Evolutionary conservation across 2,888 invertebrate genomes (phyloP), one percentile per base, ranked within the genome.

Genomic region (Invenusta paracnida): DNA sequence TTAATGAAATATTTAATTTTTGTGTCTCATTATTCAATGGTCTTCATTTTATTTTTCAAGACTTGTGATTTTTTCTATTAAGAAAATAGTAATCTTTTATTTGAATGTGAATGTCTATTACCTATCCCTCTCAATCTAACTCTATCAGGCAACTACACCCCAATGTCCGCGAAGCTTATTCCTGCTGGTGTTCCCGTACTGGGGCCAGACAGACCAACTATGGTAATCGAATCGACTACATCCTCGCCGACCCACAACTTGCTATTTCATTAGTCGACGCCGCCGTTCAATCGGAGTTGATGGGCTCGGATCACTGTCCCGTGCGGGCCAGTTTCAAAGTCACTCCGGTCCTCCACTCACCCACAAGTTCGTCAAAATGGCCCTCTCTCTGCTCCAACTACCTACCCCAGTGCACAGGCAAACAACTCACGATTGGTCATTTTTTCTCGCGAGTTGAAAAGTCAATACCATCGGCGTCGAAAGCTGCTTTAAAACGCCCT

Each of bases 221-320:
- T 88, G 93, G 93, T 1, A 90, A 91, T 2, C 89, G 93, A 31
- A 91, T 93, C 30, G 93, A 93, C 89, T 93, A 93, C 88, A 91
- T 93, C 29, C 88, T 93, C 29, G 89, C 89, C 1, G 85, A 85
- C 30, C 92, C 98, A 99, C 92, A 98, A 87, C 88, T 81, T 84
- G 90, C 23, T 86, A 82, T 0, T 89, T 89, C 83, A 91, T 91
- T 86, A 86, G 85, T 28, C 89, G 90, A 90, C 1, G 88, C 90
- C 5, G 88, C 90, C 66, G 89, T 90, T 31, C 82, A 89, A 23
- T 86, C 89, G 28, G 89, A 91, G 25, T 87, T 91, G 30, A 67
- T 88, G 85, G 93, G 93, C 0, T 93, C 93, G 31, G 93, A 93
- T 88, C 93, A 93, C 87, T 93, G 93, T 88, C 93, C 93, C 0